phyloP scores from a whole-genome alignment of 1,140 invertebrate genomes.

The Procambarus clarkii region DNA sequence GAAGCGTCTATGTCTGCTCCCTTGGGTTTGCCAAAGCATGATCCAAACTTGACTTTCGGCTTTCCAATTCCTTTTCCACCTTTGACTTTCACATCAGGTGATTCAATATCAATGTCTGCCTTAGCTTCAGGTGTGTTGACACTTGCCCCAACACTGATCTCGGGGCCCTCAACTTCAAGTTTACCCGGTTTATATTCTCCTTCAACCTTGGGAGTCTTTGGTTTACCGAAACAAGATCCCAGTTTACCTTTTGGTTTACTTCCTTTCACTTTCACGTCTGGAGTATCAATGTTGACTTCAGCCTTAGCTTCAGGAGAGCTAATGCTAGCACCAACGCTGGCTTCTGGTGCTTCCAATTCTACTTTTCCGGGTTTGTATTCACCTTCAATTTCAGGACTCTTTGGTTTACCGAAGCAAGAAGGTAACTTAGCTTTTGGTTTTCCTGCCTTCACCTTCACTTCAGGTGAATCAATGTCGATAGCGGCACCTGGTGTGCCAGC shows the following conservation, averaged over 20 bases:
- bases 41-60: slow-evolving; percentile 45
- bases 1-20: slow-evolving; percentile 18
- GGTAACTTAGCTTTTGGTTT: slow-evolving; percentile 37
- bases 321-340: slow-evolving; percentile 4
- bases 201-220: slow-evolving; percentile 31
- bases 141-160: background rate
- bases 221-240: slow-evolving; percentile 54
- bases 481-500: slow-evolving; percentile 9
- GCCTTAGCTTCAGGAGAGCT: background rate
- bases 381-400: slow-evolving; percentile 46
- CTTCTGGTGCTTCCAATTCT: slow-evolving; percentile 22
- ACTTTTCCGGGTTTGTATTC: slow-evolving; percentile 52
- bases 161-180: slow-evolving; percentile 18
- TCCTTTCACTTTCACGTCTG: slow-evolving; percentile 28
- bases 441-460: slow-evolving; percentile 41
- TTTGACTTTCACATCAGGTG: slow-evolving; percentile 43
- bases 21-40: slow-evolving; percentile 59
- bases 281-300: slow-evolving; percentile 29
- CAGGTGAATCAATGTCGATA: slow-evolving; percentile 36
- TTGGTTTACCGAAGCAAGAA: slow-evolving; percentile 56
- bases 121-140: background rate
- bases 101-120: background rate
- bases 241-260: slow-evolving; percentile 42
- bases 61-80: slow-evolving; percentile 41
- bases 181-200: slow-evolving; percentile 35